Evolutionary conservation across 2,888 invertebrate genomes (phyloP).

Genomic region (Diabrotica balteata): DNA sequence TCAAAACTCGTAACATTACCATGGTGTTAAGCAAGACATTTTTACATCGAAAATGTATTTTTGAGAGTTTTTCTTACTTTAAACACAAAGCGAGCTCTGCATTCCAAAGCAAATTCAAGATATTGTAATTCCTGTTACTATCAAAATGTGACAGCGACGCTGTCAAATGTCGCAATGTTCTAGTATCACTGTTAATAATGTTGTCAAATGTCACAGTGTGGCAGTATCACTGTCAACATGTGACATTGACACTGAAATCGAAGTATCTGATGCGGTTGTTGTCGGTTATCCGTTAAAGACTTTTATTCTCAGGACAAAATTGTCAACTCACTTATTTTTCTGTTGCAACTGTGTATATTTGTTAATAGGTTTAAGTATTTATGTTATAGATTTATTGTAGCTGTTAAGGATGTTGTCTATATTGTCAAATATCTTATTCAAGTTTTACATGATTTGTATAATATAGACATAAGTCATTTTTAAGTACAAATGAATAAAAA

Average conservation of each 20-base stretch:
- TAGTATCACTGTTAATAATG: neutral
- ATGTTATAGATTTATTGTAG: slow-evolving; percentile 53
- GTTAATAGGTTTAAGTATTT: slow-evolving; percentile 55
- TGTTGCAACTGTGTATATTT: slow-evolving; percentile 43
- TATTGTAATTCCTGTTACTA: neutral
- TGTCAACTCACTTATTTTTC: slow-evolving; percentile 32
- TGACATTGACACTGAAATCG: neutral
- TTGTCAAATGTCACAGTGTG: neutral
- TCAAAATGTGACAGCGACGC: neutral
- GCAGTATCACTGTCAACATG: too few species aligned
- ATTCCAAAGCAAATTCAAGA: too few species aligned
- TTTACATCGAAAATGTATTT: too few species aligned
- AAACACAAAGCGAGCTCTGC: too few species aligned
- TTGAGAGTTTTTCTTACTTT: too few species aligned
- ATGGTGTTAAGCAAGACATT: too few species aligned
- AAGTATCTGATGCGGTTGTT: neutral
- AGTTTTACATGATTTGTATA: slow-evolving; percentile 54
- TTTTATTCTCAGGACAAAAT: slow-evolving; percentile 31
- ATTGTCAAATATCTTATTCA: slow-evolving; percentile 54
- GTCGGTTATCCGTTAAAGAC: slow-evolving; percentile 20
- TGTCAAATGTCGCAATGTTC: neutral
- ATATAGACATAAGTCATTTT: slow-evolving; percentile 57
- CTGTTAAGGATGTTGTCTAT: slow-evolving; percentile 54
- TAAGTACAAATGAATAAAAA: slow-evolving; percentile 57
- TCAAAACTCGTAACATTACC: too few species aligned